Base-by-base conservation (phyloP, 1,140 invertebrate species). In the Drosophila hydei region DNA sequence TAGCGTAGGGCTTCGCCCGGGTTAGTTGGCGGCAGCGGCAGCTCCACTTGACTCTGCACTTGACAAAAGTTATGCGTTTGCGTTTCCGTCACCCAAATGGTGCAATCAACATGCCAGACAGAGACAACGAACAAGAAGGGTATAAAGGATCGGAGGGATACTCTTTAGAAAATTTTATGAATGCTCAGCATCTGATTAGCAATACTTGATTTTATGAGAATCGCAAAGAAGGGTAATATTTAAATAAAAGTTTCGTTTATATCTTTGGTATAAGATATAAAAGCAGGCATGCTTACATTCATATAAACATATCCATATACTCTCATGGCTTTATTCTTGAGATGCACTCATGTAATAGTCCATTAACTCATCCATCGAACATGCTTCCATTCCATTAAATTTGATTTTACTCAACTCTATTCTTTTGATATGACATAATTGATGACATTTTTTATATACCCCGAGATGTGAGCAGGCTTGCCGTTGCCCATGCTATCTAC, bases 11-110 rank as follows among this genome's bases (percentile, higher is more conserved):
- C 6, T 7, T 16, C 4, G 23, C 30, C 16, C 45, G 38, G 47
- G 30, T 11, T 33, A 16, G 23, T 18, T 48, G 14, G 33, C 21
- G 33, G 33, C 5, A 54, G 61, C 14, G 38, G 38, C n/a, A 2
- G 38, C n/a, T 42, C n/a, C 21, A 51, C 61, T 58, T 65, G 52
- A 71, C 68, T 65, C 77, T 87, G 77, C 69, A 69, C 48, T 64
- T 74, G 79, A 78, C 75, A 78, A 87, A 84, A 87, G 81, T 84
- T 80, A 87, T 80, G 81, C 77, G 81, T 80, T 74, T 81, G 81
- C 72, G 87, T 77, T 69, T 75, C 80, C 81, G 77, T 79, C 80
- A 85, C 38, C 61, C 62, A 64, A 70, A 51, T 64, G 27, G 18
- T 42, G 67, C 50, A 70, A 70, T 56, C 67, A 62, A 47, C 67